Conservation (phyloP, 2,113 vertebrate species). For the Eptesicus fuscus region DNA sequence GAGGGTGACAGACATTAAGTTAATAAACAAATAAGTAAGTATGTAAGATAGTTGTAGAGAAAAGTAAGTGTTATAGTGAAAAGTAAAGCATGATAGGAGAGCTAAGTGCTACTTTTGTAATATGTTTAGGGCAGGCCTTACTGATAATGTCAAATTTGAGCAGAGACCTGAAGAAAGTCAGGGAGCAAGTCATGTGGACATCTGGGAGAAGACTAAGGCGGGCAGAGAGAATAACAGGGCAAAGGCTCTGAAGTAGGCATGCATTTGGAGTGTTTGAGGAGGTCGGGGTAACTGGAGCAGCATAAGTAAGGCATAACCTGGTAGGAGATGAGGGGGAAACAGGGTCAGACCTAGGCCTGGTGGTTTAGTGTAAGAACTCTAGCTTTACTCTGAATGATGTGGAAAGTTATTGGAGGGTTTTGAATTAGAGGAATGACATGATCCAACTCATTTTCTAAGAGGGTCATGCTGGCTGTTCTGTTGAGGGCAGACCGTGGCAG, state of each 20-base stretch:
- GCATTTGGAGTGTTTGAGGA: background rate
- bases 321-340: background rate
- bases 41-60: background rate
- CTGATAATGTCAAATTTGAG: background rate
- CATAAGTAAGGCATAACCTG: background rate
- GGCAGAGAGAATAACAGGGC: too few species aligned
- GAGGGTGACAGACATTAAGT: background rate
- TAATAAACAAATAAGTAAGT: background rate
- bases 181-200: background rate
- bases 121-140: background rate
- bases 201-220: background rate
- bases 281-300: background rate
- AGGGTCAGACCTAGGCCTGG: background rate
- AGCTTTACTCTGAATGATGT: background rate
- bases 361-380: background rate
- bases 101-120: background rate
- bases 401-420: background rate
- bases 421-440: background rate
- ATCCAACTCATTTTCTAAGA: background rate
- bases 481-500: background rate
- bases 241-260: background rate
- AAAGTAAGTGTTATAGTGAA: background rate
- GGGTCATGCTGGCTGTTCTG: background rate
- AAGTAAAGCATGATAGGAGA: background rate
- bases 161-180: background rate